A percentile compares a stretch with the other conserved stretches of the same genome.
These are phyloP conservation scores for Momotus momota DNA, from an alignment of 2,797 vertebrate genomes.

Conservation along the genomic window DNA sequence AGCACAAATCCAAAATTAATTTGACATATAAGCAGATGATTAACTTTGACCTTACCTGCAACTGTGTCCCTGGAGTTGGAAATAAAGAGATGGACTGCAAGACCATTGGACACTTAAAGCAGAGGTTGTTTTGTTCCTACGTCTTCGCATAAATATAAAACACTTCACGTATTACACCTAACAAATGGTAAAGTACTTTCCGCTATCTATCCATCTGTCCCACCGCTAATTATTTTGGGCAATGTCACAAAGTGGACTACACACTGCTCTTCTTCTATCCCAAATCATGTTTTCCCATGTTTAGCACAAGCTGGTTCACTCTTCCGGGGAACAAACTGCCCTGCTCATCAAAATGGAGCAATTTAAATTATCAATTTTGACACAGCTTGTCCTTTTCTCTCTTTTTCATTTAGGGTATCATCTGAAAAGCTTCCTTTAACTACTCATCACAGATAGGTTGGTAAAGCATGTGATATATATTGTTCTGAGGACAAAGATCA, in stretches of 20 bases:
- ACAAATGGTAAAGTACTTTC: neutral
- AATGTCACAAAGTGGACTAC: neutral
- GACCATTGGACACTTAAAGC: neutral
- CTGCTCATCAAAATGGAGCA: neutral
- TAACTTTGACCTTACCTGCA: neutral
- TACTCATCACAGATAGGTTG: neutral
- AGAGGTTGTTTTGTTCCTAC: neutral
- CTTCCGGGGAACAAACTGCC: neutral
- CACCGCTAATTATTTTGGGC: neutral
- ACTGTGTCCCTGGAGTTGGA: neutral
- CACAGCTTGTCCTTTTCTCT: neutral
- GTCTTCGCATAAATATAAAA: neutral
- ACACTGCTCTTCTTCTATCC: neutral
- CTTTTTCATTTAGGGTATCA: conserved; percentile 5
- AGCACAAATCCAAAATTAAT: neutral
- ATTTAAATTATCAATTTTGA: neutral
- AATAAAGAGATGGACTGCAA: neutral
- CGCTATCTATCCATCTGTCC: neutral
- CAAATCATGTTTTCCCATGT: neutral
- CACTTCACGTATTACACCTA: neutral
- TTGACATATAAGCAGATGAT: neutral
- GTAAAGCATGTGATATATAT: neutral
- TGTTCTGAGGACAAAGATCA: neutral
- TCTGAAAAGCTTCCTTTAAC: conserved; percentile 28
- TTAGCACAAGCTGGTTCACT: neutral